phyloP scores from a whole-genome alignment of 2,888 invertebrate species.

The Pseudolycoriella hygida region DNA sequence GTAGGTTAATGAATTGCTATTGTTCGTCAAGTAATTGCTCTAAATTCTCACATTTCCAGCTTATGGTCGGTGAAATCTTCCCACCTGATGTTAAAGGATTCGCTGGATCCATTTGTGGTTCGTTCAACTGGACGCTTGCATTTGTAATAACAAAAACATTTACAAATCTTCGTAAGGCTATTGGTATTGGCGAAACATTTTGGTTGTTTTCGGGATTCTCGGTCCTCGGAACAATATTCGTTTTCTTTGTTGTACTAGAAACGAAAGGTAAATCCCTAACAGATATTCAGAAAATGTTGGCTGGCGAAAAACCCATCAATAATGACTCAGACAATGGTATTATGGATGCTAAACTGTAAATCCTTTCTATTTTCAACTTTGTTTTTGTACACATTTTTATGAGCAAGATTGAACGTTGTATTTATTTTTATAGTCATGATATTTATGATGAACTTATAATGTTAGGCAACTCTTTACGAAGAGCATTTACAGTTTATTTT shows the following conservation, averaged over 20 bases:
- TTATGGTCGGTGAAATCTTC: conserved; percentile 66
- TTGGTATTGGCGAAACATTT: conserved; percentile 48
- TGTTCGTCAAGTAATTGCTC: too few relatives aligned
- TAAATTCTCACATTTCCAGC: conserved; percentile 23
- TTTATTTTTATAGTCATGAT: not conserved
- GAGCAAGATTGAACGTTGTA: too few relatives aligned
- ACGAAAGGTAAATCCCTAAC: conserved; percentile 32
- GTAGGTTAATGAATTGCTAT: conserved; percentile 1
- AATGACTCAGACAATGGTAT: not conserved
- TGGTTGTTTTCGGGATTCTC: conserved; percentile 57
- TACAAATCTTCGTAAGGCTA: conserved; percentile 32
- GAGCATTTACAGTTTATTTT: too few relatives aligned
- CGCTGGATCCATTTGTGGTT: conserved; percentile 59
- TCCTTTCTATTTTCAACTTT: not conserved
- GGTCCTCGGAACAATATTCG: conserved; percentile 44
- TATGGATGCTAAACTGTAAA: conserved; percentile 3
- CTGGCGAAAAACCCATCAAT: conserved; percentile 11
- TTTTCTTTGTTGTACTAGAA: conserved; percentile 41
- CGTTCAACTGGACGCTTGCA: conserved; percentile 66
- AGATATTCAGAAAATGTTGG: conserved; percentile 24
- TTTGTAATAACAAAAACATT: conserved; percentile 66
- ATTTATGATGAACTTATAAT: too few relatives aligned
- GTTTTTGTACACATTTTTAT: not conserved
- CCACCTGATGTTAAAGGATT: conserved; percentile 60
- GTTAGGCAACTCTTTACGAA: too few relatives aligned